Evolutionary conservation across 2,113 vertebrate species (phyloP), one percentile per base, ranked within the genome.

Genomic region (Camarhynchus parvulus): DNA sequence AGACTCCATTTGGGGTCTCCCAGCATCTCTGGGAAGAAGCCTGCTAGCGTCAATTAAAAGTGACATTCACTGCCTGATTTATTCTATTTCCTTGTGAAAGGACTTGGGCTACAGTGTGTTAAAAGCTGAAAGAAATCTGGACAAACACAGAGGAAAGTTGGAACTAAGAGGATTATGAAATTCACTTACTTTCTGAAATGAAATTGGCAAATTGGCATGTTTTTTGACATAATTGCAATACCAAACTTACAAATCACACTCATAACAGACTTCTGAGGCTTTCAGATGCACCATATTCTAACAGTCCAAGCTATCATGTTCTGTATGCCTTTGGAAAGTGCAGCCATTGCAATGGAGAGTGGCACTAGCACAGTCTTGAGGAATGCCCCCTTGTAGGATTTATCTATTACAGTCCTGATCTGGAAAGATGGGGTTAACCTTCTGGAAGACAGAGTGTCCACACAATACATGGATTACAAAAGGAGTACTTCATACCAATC

Each of bases 151-250:
- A 78, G 15, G 5, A 39, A 93, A 89, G 13, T 15, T 66, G 49
- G 23, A 90, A 90, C 85, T 83, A 86, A 90, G 67, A 73, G 19
- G 75, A 83, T 92, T 94, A 80, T 50, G 31, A 86, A 80, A 42
- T 89, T 81, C 39, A 81, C 30, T 55, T 46, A 31, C 23, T 92
- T 88, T 83, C 35, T 93, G 73, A 93, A 92, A 89, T 88, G 35
- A 50, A 95, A 69, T 88, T 80, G 79, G 33, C 67, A 88, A 11
- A 18, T 35, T 74, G 9, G 9, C 66, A 11, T 77, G 12, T 76
- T 95, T 88, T 85, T 35, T 90, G 42, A 35, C 53, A 73, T 53
- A 77, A 62, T 19, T 2, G 0, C n/a, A 56, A 47, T 28, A 33
- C 12, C 2, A 4, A 33, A 68, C 8, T 68, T 56, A n/a, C 2